Percentiles rank a stretch among this genome's conserved stretches.
Conservation (phyloP, 2,888 invertebrate species). For the Frankliniella intonsa region DNA sequence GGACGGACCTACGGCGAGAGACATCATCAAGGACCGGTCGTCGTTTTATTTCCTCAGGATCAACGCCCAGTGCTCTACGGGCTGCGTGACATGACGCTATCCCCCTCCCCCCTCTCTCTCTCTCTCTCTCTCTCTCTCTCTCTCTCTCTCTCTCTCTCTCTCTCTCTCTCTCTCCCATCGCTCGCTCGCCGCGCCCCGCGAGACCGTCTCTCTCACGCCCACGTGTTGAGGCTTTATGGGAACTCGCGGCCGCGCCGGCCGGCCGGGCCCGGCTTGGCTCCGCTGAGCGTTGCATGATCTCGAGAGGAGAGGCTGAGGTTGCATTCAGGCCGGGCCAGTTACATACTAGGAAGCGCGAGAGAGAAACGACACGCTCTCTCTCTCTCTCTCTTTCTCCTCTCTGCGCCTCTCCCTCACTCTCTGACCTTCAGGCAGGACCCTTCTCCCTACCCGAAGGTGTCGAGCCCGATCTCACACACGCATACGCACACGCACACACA, state of each 20-base stretch:
- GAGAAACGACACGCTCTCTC: neutral
- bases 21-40: constrained; percentile 22
- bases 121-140: neutral
- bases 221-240: constrained; percentile 22
- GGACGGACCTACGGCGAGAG: neutral
- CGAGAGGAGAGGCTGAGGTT: too few relatives aligned
- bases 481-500: too few relatives aligned
- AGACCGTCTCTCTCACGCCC: constrained; percentile 25
- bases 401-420: neutral
- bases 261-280: neutral
- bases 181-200: too few relatives aligned
- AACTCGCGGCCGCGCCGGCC: neutral
- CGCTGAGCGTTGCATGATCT: neutral
- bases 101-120: neutral
- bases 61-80: constrained; percentile 25
- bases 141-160: neutral
- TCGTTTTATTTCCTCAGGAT: constrained; percentile 26
- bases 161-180: neutral
- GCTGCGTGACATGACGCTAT: constrained; percentile 21
- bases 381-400: too few relatives aligned
- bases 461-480: too few relatives aligned
- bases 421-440: neutral
- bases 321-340: too few relatives aligned
- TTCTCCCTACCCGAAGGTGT: neutral
- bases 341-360: neutral